Conservation (phyloP, 1,140 invertebrate species). For the Panagrolaimus sp. region DNA sequence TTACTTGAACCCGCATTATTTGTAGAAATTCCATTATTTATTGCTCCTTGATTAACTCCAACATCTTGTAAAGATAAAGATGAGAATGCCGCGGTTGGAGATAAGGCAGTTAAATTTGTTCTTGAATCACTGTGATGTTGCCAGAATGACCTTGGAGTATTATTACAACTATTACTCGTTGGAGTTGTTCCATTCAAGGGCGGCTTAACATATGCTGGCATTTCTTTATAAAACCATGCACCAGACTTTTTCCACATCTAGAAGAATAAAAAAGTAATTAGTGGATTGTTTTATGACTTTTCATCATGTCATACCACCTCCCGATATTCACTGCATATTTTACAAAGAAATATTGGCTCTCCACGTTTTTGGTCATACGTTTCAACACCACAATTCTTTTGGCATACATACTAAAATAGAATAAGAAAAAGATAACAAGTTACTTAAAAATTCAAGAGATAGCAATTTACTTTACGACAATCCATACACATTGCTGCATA, state of each 20-base stretch:
- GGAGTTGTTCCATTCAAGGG: not conserved
- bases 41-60: not conserved
- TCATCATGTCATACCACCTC: constrained; percentile 66
- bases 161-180: not conserved
- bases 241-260: constrained; percentile 90
- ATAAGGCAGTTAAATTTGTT: constrained; percentile 4
- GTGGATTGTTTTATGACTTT: not conserved
- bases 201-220: constrained; percentile 62
- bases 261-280: constrained; percentile 13
- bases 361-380: constrained; percentile 65
- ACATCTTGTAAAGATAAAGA: constrained; percentile 11
- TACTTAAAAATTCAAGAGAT: not conserved
- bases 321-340: constrained; percentile 87
- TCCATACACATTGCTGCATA: constrained; percentile 72
- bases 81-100: not conserved
- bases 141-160: not conserved
- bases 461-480: constrained; percentile 69
- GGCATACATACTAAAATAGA: constrained; percentile 71
- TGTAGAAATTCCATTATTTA: not conserved
- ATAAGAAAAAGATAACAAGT: constrained; percentile 22
- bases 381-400: constrained; percentile 76
- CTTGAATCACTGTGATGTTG: constrained; percentile 15
- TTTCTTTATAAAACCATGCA: constrained; percentile 86
- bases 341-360: constrained; percentile 75
- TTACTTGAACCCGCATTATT: not conserved